Conservation (phyloP, 2,113 vertebrate species). For the Pangasianodon hypophthalmus region DNA sequence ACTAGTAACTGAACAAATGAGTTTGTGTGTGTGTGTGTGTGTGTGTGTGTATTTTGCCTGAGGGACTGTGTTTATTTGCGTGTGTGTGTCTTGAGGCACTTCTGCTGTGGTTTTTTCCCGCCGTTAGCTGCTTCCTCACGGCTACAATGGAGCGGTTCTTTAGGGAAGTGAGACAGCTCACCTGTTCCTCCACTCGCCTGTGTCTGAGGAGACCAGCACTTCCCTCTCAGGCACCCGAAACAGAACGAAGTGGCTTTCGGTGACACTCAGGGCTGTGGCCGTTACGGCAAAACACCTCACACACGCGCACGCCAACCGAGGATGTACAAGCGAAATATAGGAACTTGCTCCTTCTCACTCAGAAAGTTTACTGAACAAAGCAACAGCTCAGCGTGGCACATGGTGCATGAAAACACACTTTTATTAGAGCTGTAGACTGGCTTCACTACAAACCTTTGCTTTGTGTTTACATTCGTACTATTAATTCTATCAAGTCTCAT, state of each 20-base stretch:
- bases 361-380: constrained; percentile 8
- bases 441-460: neutral
- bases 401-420: neutral
- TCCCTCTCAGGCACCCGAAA: constrained; percentile 28
- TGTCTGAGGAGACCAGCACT: constrained; percentile 46
- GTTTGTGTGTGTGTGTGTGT: neutral
- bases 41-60: neutral
- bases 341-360: constrained; percentile 29
- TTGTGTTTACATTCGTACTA: neutral
- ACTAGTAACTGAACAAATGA: neutral
- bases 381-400: neutral
- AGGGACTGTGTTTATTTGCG: constrained; percentile 6
- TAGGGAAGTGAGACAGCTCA: constrained; percentile 36
- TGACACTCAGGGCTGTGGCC: constrained; percentile 70
- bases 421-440: neutral
- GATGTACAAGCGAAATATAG: neutral
- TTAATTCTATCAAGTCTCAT: neutral
- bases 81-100: constrained; percentile 41
- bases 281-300: constrained; percentile 3
- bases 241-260: constrained; percentile 63
- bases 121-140: constrained; percentile 39
- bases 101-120: constrained; percentile 27
- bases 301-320: neutral
- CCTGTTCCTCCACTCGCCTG: constrained; percentile 43
- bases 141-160: constrained; percentile 41